Evolutionary conservation across 2,113 vertebrate species (phyloP).

Genomic region (Opisthocomus hoazin): DNA sequence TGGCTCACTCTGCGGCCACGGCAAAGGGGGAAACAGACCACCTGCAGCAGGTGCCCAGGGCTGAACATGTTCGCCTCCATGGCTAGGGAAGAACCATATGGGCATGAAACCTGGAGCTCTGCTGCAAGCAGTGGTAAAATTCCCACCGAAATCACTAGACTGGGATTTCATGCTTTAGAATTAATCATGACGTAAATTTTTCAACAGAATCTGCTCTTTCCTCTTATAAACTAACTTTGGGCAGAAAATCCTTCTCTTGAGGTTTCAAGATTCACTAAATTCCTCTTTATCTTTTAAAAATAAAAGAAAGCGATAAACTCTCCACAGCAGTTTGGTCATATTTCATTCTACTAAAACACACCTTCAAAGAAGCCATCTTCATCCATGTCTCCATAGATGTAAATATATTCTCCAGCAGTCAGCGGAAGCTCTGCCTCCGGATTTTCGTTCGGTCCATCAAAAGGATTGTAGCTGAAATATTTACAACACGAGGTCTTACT

Average conservation of each 20-base stretch:
- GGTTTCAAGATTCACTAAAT: neutral
- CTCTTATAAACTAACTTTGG: neutral
- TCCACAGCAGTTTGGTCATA: neutral
- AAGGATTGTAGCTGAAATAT: slow-evolving; percentile 90
- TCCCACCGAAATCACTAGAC: neutral
- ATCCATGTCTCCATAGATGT: slow-evolving; percentile 95
- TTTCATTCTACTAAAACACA: slow-evolving; percentile 30
- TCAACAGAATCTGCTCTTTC: neutral
- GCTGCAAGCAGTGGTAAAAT: neutral
- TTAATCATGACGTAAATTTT: neutral
- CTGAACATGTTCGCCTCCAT: neutral
- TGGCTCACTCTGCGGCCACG: neutral
- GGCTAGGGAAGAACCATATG: neutral
- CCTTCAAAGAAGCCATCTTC: slow-evolving; percentile 99
- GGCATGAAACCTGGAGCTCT: neutral
- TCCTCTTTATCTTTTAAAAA: neutral
- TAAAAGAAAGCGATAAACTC: neutral
- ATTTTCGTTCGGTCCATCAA: slow-evolving; percentile 96
- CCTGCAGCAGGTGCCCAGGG: neutral
- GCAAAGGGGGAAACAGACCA: neutral
- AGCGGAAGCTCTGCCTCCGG: slow-evolving; percentile 95
- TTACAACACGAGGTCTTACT: neutral
- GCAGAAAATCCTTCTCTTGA: neutral
- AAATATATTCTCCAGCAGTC: slow-evolving; percentile 97
- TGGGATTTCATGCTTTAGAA: neutral